Base-by-base conservation (phyloP, 2,797 vertebrate genomes). In the Masticophis lateralis region DNA sequence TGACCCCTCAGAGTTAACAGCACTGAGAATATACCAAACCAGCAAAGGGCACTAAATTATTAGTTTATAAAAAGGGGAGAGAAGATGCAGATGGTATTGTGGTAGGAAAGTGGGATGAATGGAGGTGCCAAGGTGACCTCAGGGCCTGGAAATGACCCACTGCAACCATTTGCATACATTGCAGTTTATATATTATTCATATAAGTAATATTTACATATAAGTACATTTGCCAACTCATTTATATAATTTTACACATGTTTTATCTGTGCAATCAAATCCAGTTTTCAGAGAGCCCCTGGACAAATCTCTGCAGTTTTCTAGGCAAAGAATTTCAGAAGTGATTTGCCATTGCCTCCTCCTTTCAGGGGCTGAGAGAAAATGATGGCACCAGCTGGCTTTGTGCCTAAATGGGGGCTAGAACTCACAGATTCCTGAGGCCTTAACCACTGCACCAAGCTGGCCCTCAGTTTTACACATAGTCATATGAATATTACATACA, bases 11-110 rank as follows among this genome's bases (percentile, higher is more conserved):
- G 69, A 91, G 25, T 66, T 95, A 94, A 94, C 95, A 96, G 95
- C 96, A 96, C 96, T 96, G 96, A 96, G 69, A 93, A 95, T 90
- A 37, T 37, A 86, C 32, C 59, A 93, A 93, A 57, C 57, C 32
- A 43, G 16, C 56, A 91, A 91, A 89, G 87, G 47, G 87, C 66
- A 56, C 27, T 91, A 79, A 91, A 91, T 63, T 53, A 53, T 59
- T 55, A 57, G n/a, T 37, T n/a, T n/a, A 61, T 56, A 9, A 89
- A 83, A 79, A 16, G 60, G 55, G 37, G 55, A 37, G 86, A 28
- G 37, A 51, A 53, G 32, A 18, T 43, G 83, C 1, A 25, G 88
- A 53, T 69, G 18, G 12, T 18, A 87, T 47, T 28, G 4, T 89
- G 57, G 32, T 59, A 89, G 57, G 57, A 61, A 43, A 32, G 25